phyloP scores from a whole-genome alignment of 2,888 invertebrate genomes.

The Tortricodes alternella region DNA sequence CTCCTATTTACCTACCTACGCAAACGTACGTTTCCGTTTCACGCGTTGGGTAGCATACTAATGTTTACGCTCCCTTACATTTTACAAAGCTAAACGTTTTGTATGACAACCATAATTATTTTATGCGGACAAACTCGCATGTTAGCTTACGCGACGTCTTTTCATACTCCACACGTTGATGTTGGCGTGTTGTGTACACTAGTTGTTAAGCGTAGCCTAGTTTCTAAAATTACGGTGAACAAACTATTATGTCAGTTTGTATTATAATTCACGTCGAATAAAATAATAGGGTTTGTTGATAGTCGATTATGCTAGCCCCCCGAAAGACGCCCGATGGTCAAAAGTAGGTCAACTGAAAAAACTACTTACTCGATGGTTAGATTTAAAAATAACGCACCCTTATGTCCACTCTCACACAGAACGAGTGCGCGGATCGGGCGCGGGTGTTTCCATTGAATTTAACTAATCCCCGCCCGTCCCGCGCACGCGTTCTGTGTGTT shows the following conservation, averaged over 20 bases:
- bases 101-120: slow-evolving; percentile 45
- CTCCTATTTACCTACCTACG: slow-evolving; percentile 13
- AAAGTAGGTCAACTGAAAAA: too few species aligned
- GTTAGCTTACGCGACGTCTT: slow-evolving; percentile 35
- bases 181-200: background rate
- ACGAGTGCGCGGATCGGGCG: too few species aligned
- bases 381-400: too few species aligned
- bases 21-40: slow-evolving; percentile 33
- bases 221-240: slow-evolving; percentile 21
- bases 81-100: slow-evolving; percentile 41
- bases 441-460: too few species aligned
- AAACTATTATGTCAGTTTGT: slow-evolving; percentile 4
- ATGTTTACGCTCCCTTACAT: slow-evolving; percentile 36
- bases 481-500: too few species aligned
- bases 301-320: too few species aligned
- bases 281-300: too few species aligned
- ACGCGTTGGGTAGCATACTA: slow-evolving; percentile 34
- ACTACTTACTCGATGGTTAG: too few species aligned
- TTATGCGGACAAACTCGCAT: slow-evolving; percentile 41
- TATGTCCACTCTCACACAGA: too few species aligned
- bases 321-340: too few species aligned
- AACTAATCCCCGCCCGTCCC: too few species aligned
- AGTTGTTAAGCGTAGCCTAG: slow-evolving; percentile 23
- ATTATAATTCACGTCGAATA: background rate
- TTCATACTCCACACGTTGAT: background rate